Percentiles rank a stretch among this genome's conserved stretches.
Evolutionary conservation across 1,140 invertebrate species (phyloP).

Genomic region (Cherax destructor): DNA sequence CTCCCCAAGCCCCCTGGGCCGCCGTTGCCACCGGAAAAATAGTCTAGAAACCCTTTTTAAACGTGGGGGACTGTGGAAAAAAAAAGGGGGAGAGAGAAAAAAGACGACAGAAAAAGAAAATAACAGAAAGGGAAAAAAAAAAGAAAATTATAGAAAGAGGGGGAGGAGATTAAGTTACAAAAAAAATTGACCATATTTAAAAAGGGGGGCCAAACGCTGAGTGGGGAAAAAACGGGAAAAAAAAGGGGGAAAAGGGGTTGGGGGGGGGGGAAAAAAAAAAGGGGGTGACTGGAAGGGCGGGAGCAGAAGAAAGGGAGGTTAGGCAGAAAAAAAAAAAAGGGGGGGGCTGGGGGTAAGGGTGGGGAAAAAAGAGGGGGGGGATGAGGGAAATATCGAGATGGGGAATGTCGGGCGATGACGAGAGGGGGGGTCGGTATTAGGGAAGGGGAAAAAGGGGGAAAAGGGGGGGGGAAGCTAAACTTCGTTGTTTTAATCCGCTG

Average conservation of each 20-base stretch:
- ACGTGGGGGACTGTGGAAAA: background rate
- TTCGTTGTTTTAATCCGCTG: background rate
- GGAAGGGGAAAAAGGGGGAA: too few species aligned
- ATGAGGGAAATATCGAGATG: background rate
- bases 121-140: background rate
- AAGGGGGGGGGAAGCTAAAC: background rate
- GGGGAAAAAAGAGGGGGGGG: too few species aligned
- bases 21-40: background rate
- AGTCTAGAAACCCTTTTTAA: background rate
- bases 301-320: background rate
- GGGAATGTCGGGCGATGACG: background rate
- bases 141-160: background rate
- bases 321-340: background rate
- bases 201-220: too few species aligned
- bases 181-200: background rate
- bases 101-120: background rate
- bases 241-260: background rate
- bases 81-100: background rate
- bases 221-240: too few species aligned
- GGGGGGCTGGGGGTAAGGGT: background rate
- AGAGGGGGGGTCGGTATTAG: background rate
- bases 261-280: background rate
- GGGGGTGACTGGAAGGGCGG: background rate
- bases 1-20: background rate
- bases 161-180: background rate